These are phyloP conservation scores for Pocillopora meandrina DNA, from an alignment of 92 coral and sea anemone genomes.

Conservation along the genomic window DNA sequence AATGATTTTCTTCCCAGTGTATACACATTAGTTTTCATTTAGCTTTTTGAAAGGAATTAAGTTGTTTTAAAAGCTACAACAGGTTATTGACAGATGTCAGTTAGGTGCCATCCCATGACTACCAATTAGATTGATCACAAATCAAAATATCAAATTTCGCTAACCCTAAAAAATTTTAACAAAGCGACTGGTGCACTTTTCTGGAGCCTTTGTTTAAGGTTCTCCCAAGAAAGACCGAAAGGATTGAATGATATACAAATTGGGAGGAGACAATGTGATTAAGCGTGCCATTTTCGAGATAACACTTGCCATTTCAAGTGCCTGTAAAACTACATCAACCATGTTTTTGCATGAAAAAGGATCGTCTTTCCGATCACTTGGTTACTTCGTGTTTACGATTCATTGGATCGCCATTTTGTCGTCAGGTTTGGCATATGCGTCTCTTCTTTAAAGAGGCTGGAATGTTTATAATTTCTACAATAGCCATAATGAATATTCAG, in stretches of 20 bases:
- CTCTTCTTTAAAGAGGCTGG: neutral
- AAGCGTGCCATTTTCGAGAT: neutral
- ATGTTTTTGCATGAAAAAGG: neutral
- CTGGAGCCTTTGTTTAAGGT: constrained; percentile 20
- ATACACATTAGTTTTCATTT: too few relatives aligned
- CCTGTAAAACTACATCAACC: neutral
- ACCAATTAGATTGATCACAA: constrained; percentile 30
- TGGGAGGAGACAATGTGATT: neutral
- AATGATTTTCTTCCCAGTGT: too few relatives aligned
- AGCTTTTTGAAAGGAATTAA: neutral
- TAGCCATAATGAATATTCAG: neutral
- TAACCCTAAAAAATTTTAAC: constrained; percentile 37
- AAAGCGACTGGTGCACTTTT: constrained; percentile 14
- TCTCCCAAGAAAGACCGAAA: neutral
- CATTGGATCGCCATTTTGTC: neutral
- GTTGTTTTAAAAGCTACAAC: constrained; percentile 29
- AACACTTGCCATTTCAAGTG: neutral
- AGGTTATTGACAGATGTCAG: constrained; percentile 30
- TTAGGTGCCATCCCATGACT: constrained; percentile 22
- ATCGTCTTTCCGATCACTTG: neutral
- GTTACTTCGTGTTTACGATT: neutral
- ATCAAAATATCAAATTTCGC: constrained; percentile 40
- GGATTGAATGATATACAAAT: neutral
- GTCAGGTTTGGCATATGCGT: neutral
- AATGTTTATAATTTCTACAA: neutral